A percentile compares a stretch with the other conserved stretches of the same genome.
Conservation (phyloP, 2,113 vertebrate genomes). For the Tauraco erythrolophus region DNA sequence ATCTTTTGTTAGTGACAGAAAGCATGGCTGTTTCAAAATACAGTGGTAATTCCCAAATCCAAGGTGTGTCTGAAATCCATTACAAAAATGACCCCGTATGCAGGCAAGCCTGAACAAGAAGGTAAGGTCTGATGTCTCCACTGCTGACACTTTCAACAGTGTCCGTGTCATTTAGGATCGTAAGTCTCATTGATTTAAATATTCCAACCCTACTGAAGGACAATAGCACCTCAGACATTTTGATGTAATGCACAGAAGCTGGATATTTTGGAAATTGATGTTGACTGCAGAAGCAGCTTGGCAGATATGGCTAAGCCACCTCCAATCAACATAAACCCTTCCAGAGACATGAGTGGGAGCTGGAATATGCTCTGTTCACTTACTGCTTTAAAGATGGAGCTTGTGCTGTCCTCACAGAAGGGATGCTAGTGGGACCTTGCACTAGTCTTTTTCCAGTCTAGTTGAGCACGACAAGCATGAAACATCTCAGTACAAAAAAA, state of each 20-base stretch:
- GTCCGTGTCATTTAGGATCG: background rate
- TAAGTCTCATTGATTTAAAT: background rate
- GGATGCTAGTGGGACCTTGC: background rate
- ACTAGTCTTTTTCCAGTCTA: background rate
- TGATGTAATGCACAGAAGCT: rapidly evolving
- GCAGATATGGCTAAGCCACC: background rate
- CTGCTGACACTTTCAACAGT: background rate
- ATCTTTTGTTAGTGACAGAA: background rate
- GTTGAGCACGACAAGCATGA: background rate
- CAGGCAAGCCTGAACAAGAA: background rate
- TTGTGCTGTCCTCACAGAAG: background rate
- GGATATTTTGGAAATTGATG: background rate
- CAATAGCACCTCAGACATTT: background rate
- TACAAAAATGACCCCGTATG: background rate
- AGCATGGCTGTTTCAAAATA: background rate
- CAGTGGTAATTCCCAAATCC: background rate
- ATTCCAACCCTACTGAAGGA: background rate
- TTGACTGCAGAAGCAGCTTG: background rate
- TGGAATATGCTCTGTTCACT: background rate
- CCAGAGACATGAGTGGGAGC: background rate
- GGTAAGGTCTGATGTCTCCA: background rate
- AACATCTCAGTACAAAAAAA: background rate
- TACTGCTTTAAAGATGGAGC: background rate
- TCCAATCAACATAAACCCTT: background rate
- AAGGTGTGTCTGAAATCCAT: background rate